Conservation (phyloP, 2,888 invertebrate species). For the Melanargia galathea region DNA sequence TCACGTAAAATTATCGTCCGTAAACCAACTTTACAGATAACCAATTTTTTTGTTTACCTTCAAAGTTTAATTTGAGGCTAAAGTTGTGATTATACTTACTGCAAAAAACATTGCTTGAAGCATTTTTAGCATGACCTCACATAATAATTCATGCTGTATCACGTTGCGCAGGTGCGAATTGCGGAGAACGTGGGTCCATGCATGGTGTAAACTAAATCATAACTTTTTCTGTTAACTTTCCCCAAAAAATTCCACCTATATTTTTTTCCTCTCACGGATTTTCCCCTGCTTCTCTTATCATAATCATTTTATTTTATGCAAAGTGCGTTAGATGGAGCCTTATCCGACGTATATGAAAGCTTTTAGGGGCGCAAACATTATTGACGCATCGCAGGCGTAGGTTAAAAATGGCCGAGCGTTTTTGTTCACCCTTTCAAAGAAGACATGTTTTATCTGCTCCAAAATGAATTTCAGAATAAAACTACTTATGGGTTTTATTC, state of each 20-base stretch:
- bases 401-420: slow-evolving; percentile 26
- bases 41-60: no score
- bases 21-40: no score
- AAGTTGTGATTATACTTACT: no score
- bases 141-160: no score
- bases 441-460: slow-evolving; percentile 17
- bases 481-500: neutral
- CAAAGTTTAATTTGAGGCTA: no score
- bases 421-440: slow-evolving; percentile 23
- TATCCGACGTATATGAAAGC: slow-evolving; percentile 26
- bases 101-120: no score
- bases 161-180: no score
- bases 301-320: slow-evolving; percentile 26
- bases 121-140: no score
- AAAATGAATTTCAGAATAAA: slow-evolving; percentile 5
- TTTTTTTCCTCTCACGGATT: slow-evolving; percentile 17
- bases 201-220: no score
- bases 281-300: slow-evolving; percentile 20
- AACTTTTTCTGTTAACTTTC: neutral
- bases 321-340: slow-evolving; percentile 25
- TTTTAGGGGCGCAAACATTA: slow-evolving; percentile 31
- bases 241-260: slow-evolving; percentile 1
- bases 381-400: slow-evolving; percentile 24
- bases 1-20: no score
- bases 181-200: no score